These are phyloP conservation scores for Thysanoteuthis rhombus DNA, from an alignment of 2,888 invertebrate species.

Conservation along the genomic window DNA sequence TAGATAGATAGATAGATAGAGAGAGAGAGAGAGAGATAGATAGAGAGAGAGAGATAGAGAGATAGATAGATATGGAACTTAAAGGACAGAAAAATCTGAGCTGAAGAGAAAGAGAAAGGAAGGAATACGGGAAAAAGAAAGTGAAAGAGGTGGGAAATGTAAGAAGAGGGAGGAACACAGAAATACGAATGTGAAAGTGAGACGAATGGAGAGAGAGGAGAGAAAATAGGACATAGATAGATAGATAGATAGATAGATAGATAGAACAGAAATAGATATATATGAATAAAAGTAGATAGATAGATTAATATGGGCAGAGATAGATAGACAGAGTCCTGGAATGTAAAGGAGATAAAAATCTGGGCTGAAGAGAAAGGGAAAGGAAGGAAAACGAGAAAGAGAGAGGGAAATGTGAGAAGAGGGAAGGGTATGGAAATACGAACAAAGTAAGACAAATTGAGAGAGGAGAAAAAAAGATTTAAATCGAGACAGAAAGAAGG, in stretches of 20 bases:
- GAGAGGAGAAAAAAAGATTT: neutral
- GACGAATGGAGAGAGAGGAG: neutral
- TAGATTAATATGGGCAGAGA: neutral
- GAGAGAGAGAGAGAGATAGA: too few relatives aligned
- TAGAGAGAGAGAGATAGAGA: too few relatives aligned
- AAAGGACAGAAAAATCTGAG: neutral
- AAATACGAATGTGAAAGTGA: too few relatives aligned
- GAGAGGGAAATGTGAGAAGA: neutral
- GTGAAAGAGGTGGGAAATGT: too few relatives aligned
- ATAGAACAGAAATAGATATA: too few relatives aligned
- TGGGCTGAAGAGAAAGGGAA: neutral
- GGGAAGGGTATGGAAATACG: too few relatives aligned
- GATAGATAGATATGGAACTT: neutral
- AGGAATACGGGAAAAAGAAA: too few relatives aligned
- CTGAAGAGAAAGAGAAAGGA: too few relatives aligned
- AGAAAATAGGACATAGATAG: neutral
- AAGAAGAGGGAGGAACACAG: too few relatives aligned
- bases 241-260: too few relatives aligned
- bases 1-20: neutral
- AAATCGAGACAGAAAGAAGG: neutral
- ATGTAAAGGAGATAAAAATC: neutral
- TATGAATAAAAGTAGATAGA: too few relatives aligned
- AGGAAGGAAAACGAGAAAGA: neutral
- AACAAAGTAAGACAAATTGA: too few relatives aligned
- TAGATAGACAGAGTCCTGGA: neutral